Evolutionary conservation across 2,113 vertebrate genomes (phyloP), one percentile per base, ranked within the genome.

Genomic region (Hydrolagus affinis): DNA sequence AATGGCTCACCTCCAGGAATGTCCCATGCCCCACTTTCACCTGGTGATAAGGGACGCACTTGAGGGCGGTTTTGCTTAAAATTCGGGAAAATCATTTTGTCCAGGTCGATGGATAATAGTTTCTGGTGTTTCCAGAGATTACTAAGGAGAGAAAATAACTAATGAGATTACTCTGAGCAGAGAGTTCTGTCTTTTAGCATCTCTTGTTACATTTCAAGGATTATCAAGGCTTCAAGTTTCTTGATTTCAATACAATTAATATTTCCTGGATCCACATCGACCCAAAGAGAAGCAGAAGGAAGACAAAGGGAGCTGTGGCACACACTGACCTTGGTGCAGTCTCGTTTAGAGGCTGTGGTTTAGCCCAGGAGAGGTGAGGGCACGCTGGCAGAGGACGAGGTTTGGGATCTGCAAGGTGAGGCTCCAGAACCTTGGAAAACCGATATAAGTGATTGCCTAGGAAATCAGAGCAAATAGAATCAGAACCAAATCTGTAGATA

Each of bases 111-210:
- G 0, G 98, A 97, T 77, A 99, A 92, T 68, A 99, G 91, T 88
- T 99, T 99, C 85, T 99, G 98, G 90, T 99, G 97, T 89, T 99
- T 99, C 98, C 98, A 99, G 87, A 99, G 94, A 89, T 98, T 99
- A 92, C 98, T 99, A 88, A 17, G 88, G 85, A 23, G 56, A 10
- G 83, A 66, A 57, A 57, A 59, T 12, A 85, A 60, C 56, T 60
- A 72, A 59, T n/a, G 21, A 85, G 59, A 11, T 72, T 66, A 21
- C 10, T 19, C 19, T 2, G 19, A 25, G 59, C 23, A 68, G 8
- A 83, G 15, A 8, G 15, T 28, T 19, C 44, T 44, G 44, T 44
- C 44, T 44, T 44, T 6, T 6, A 44, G 44, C 44, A 44, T 44
- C 44, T 44, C 44, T 44, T 6, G 44, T 44, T n/a, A n/a, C n/a